Percentiles rank a stretch among this genome's conserved stretches.
Evolutionary conservation across 2,888 invertebrate genomes (phyloP).

Genomic region (Heliconius ethilla): DNA sequence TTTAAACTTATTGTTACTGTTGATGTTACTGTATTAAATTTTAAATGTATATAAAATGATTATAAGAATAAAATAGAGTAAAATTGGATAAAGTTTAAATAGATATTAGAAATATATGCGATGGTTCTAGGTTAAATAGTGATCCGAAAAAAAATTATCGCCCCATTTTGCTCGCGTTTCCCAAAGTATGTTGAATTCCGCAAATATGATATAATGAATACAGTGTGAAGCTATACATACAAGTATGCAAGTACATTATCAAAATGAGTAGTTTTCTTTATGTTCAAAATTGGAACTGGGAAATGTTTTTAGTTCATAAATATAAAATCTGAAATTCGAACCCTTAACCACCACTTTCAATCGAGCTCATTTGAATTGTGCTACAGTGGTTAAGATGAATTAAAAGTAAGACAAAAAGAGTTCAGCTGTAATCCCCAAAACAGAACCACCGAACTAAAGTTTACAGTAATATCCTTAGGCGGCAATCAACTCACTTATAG

Average conservation of each 20-base stretch:
- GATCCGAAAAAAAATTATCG: too few relatives aligned
- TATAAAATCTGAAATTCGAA: not conserved
- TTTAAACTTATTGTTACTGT: constrained; percentile 24
- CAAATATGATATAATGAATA: too few relatives aligned
- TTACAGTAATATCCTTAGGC: constrained; percentile 52
- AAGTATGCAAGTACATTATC: too few relatives aligned
- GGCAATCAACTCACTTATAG: constrained; percentile 60
- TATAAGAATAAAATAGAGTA: not conserved
- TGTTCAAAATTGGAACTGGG: not conserved
- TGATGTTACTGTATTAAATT: not conserved
- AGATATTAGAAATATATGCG: not conserved
- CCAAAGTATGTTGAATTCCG: too few relatives aligned
- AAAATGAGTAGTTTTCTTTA: too few relatives aligned
- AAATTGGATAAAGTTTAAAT: not conserved
- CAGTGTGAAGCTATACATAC: too few relatives aligned
- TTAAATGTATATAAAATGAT: not conserved
- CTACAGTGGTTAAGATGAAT: not conserved
- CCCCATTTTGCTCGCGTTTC: too few relatives aligned
- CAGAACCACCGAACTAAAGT: constrained; percentile 29
- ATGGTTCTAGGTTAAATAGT: not conserved
- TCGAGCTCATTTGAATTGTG: not conserved
- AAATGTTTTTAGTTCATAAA: not conserved
- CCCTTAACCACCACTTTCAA: not conserved
- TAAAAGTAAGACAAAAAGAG: not conserved
- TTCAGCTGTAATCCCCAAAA: not conserved